Percentiles rank a stretch among this genome's conserved stretches.
Evolutionary conservation across 2,113 vertebrate species (phyloP).

Genomic region (Ariopsis seemanni): DNA sequence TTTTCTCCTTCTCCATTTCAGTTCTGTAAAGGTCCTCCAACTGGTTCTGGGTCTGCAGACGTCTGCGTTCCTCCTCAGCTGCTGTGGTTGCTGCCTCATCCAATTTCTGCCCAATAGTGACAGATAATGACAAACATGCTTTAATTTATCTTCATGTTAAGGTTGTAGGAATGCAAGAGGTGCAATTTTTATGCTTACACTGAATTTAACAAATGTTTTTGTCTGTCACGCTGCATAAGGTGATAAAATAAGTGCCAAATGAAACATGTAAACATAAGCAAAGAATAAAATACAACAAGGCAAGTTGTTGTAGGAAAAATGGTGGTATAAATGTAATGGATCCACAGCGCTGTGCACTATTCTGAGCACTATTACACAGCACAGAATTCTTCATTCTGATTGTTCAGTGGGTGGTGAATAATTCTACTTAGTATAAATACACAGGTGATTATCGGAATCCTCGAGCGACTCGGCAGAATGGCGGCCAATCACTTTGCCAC

Average conservation of each 20-base stretch:
- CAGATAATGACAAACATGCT: neutral
- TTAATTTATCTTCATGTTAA: neutral
- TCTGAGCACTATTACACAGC: neutral
- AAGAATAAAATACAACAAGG: neutral
- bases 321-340: neutral
- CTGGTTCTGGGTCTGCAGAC: slow-evolving; percentile 89
- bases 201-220: neutral
- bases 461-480: too few species aligned
- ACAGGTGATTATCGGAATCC: too few species aligned
- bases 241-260: neutral
- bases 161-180: neutral
- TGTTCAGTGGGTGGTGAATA: neutral
- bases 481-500: too few species aligned
- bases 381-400: neutral
- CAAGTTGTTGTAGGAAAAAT: neutral
- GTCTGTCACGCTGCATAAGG: neutral
- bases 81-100: slow-evolving; percentile 86
- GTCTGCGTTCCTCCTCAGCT: slow-evolving; percentile 84
- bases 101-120: slow-evolving; percentile 78
- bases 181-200: neutral
- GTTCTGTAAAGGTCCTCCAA: slow-evolving; percentile 87
- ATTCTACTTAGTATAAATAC: neutral
- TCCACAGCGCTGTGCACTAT: neutral
- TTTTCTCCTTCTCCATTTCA: slow-evolving; percentile 92
- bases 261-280: neutral